A percentile compares a stretch with the other conserved stretches of the same genome.
Evolutionary conservation across 2,113 vertebrate species (phyloP).

Genomic region (Stomatorhinus ivindoensis): DNA sequence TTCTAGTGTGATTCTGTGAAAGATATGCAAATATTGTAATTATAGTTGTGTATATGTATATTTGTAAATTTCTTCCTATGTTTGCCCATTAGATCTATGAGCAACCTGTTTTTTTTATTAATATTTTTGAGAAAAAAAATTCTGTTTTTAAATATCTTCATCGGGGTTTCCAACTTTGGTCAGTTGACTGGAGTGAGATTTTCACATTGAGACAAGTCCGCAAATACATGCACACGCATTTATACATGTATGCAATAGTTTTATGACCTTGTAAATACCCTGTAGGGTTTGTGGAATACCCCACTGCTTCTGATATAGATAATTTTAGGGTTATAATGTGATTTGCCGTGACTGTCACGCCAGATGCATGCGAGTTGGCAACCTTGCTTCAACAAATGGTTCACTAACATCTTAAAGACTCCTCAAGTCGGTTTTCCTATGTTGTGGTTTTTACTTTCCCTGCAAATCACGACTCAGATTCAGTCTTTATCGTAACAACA

Average conservation of each 20-base stretch:
- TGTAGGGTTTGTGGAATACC: not conserved
- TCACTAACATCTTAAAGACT: not conserved
- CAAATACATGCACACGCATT: not conserved
- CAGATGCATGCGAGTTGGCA: not conserved
- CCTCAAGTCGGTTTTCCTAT: not conserved
- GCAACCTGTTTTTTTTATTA: not conserved
- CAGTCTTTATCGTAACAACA: too few species aligned
- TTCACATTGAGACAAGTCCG: not conserved
- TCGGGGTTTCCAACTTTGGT: not conserved
- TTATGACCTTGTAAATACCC: not conserved
- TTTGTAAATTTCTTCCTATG: not conserved
- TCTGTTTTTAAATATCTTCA: not conserved
- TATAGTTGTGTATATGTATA: not conserved
- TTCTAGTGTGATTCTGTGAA: not conserved
- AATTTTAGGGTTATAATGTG: not conserved
- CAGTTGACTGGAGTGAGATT: not conserved
- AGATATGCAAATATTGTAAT: not conserved
- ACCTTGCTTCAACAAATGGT: not conserved
- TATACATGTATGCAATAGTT: not conserved
- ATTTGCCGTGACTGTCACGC: not conserved
- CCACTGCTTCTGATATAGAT: not conserved
- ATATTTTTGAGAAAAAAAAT: not conserved
- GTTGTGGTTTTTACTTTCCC: too few species aligned
- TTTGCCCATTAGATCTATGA: not conserved
- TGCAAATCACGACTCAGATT: too few species aligned